Evolutionary conservation across 2,113 vertebrate genomes (phyloP).

Genomic region (Scortum barcoo): DNA sequence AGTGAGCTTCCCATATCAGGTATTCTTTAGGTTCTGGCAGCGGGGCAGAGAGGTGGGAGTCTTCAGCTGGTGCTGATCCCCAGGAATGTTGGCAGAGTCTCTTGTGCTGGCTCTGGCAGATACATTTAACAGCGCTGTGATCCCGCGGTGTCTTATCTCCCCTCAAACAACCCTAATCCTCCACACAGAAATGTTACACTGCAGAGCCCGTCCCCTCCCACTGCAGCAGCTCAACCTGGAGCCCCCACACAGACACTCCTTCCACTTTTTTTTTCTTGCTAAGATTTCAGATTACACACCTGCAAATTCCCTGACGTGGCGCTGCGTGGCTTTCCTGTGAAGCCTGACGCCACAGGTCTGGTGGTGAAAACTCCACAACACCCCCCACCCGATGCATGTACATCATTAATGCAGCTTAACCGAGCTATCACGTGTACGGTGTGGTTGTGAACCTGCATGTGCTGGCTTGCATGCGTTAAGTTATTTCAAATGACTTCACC

Average conservation of each 20-base stretch:
- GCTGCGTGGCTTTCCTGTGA: conserved; percentile 42
- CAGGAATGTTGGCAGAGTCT: conserved; percentile 75
- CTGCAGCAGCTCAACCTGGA: conserved; percentile 19
- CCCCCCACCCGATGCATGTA: conserved; percentile 41
- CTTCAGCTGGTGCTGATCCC: conserved; percentile 54
- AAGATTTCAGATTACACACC: conserved; percentile 70
- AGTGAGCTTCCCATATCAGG: conserved; percentile 31
- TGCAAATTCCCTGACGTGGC: conserved; percentile 59
- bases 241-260: conserved; percentile 9
- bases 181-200: conserved; percentile 65
- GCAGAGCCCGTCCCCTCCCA: conserved; percentile 25
- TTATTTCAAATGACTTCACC: conserved; percentile 15
- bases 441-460: not conserved
- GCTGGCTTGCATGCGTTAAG: conserved; percentile 4
- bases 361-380: conserved; percentile 20
- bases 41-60: conserved; percentile 26
- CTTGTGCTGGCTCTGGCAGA: conserved; percentile 68
- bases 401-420: conserved; percentile 40
- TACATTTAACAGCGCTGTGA: conserved; percentile 78
- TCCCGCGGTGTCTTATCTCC: conserved; percentile 77
- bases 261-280: not conserved
- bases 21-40: conserved; percentile 29
- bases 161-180: conserved; percentile 80
- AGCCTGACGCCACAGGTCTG: conserved; percentile 30
- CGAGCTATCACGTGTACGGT: not conserved